These are phyloP conservation scores for Sebastes taczanowskii DNA, from an alignment of 2,797 vertebrate genomes.

Conservation along the genomic window DNA sequence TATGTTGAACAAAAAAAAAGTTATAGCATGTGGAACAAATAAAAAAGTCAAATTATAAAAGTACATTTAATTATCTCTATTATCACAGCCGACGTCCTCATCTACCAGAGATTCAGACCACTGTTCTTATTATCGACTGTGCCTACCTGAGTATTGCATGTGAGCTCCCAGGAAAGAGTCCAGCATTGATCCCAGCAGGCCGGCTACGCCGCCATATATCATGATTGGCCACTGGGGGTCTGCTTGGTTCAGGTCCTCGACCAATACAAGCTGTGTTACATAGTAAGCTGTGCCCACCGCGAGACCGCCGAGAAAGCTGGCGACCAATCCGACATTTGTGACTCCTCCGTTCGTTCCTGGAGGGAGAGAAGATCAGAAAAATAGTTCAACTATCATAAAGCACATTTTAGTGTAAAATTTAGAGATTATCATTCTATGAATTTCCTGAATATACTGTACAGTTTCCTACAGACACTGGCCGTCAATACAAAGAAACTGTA, in stretches of 20 bases:
- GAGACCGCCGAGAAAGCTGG: conserved; percentile 91
- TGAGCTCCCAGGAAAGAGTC: conserved; percentile 95
- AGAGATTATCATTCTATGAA: too few relatives aligned
- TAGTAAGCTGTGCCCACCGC: conserved; percentile 89
- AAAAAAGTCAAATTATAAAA: too few relatives aligned
- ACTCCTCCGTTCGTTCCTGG: conserved; percentile 95
- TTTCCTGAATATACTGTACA: too few relatives aligned
- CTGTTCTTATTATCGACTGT: neutral
- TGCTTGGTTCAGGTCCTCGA: conserved; percentile 87
- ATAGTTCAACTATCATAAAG: too few relatives aligned
- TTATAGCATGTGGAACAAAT: too few relatives aligned
- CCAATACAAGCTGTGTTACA: conserved; percentile 85
- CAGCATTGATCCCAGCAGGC: conserved; percentile 91
- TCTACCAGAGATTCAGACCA: too few relatives aligned
- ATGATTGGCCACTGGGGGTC: conserved; percentile 95
- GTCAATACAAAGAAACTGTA: too few relatives aligned
- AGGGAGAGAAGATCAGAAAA: neutral
- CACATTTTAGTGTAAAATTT: too few relatives aligned
- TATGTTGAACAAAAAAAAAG: too few relatives aligned
- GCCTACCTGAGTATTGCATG: conserved; percentile 93
- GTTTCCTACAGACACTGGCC: too few relatives aligned
- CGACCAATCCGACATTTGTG: conserved; percentile 87
- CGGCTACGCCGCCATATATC: conserved; percentile 88
- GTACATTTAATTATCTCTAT: too few relatives aligned
- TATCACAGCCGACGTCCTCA: too few relatives aligned